Percentiles rank a stretch among this genome's conserved stretches.
Evolutionary conservation across 1,140 invertebrate genomes (phyloP).

Genomic region (Lepidotrigona ventralis): DNA sequence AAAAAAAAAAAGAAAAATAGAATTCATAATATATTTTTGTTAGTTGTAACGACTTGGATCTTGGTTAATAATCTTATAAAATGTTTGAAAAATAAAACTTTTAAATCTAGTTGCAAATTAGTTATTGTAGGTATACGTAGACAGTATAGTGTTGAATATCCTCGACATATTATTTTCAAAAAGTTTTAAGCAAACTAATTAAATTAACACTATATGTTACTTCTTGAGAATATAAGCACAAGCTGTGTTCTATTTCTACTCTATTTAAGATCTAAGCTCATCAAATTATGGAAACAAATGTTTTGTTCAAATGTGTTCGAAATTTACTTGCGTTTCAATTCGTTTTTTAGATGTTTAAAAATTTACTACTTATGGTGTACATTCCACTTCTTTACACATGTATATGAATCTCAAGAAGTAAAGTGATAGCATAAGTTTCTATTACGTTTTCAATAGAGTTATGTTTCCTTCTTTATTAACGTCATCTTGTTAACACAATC

Average conservation of each 20-base stretch:
- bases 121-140: conserved; percentile 17
- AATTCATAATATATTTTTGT: conserved; percentile 44
- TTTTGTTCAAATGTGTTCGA: conserved; percentile 14
- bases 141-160: conserved; percentile 8
- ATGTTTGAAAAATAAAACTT: conserved; percentile 30
- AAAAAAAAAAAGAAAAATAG: conserved; percentile 24
- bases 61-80: conserved; percentile 36
- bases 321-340: conserved; percentile 6
- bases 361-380: conserved; percentile 42
- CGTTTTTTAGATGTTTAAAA: conserved; percentile 29
- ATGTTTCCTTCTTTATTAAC: conserved; percentile 32
- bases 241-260: conserved; percentile 50
- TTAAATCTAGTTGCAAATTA: conserved; percentile 31
- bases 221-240: conserved; percentile 51
- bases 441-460: conserved; percentile 23
- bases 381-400: conserved; percentile 30
- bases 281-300: neutral
- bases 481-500: conserved; percentile 43
- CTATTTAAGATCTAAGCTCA: conserved; percentile 22
- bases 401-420: conserved; percentile 53
- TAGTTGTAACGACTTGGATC: conserved; percentile 29
- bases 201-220: conserved; percentile 24
- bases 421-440: conserved; percentile 32
- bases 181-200: conserved; percentile 37
- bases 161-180: conserved; percentile 33